phyloP scores from a whole-genome alignment of 2,113 vertebrate genomes.

The Poeciliopsis turrubarensis region DNA sequence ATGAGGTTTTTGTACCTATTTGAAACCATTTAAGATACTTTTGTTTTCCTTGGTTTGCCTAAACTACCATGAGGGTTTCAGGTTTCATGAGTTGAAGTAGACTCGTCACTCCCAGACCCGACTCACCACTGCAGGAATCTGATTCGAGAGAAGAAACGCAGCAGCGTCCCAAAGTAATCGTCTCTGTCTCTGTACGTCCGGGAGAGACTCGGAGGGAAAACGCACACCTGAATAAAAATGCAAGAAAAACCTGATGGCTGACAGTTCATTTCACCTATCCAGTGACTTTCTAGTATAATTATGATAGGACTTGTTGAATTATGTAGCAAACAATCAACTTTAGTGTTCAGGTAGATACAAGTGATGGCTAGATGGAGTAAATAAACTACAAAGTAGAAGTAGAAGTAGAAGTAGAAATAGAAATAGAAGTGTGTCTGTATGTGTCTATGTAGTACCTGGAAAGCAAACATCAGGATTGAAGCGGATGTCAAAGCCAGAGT shows the following conservation, averaged over 20 bases:
- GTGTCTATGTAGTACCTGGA: constrained; percentile 78
- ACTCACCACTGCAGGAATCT: constrained; percentile 93
- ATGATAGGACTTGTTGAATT: neutral
- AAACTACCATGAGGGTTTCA: neutral
- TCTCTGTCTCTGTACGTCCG: constrained; percentile 89
- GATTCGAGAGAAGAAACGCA: constrained; percentile 88
- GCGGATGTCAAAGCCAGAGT: constrained; percentile 87
- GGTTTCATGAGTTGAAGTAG: neutral
- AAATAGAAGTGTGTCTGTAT: too few relatives aligned
- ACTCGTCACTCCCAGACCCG: neutral
- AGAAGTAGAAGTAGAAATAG: too few relatives aligned
- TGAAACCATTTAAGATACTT: too few relatives aligned
- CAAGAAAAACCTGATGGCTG: neutral
- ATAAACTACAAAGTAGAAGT: too few relatives aligned
- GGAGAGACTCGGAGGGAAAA: constrained; percentile 83
- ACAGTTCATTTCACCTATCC: neutral
- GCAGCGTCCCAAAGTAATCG: constrained; percentile 89
- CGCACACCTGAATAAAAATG: constrained; percentile 81
- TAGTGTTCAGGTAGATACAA: too few relatives aligned
- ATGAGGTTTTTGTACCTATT: too few relatives aligned
- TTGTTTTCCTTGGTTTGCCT: too few relatives aligned
- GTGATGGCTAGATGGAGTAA: too few relatives aligned
- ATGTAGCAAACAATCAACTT: too few relatives aligned
- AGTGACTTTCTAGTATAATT: neutral
- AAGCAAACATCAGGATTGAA: constrained; percentile 96